A percentile compares a stretch with the other conserved stretches of the same genome.
These are phyloP conservation scores for Philypnodon macrostomus DNA, from an alignment of 2,797 vertebrate species.

Conservation along the genomic window DNA sequence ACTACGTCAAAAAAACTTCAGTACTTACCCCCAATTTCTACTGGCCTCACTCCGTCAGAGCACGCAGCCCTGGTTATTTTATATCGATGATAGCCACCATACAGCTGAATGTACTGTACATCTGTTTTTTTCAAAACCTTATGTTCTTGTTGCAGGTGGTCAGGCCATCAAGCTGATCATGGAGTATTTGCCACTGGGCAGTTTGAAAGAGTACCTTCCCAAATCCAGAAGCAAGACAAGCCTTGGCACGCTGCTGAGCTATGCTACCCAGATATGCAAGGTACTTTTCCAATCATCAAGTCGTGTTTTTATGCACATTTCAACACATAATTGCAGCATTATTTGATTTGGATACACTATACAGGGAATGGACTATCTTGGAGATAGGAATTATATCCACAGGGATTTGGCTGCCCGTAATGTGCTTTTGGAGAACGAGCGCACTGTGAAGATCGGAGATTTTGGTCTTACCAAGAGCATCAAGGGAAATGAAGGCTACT, in stretches of 20 bases:
- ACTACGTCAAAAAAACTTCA: too few relatives aligned
- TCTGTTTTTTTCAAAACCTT: background rate
- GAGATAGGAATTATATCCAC: slow-evolving; percentile 91
- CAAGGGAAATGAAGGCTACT: slow-evolving; percentile 93
- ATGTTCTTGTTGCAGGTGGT: slow-evolving; percentile 76
- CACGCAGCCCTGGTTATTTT: too few relatives aligned
- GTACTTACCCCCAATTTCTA: too few relatives aligned
- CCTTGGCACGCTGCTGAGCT: slow-evolving; percentile 86
- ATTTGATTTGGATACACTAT: too few relatives aligned
- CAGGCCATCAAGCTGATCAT: slow-evolving; percentile 94
- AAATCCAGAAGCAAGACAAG: slow-evolving; percentile 84
- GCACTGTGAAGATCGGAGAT: slow-evolving; percentile 94
- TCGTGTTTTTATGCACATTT: too few relatives aligned
- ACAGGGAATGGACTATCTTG: slow-evolving; percentile 96
- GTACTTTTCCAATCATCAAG: too few relatives aligned
- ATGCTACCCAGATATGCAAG: slow-evolving; percentile 91
- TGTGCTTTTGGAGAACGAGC: slow-evolving; percentile 92
- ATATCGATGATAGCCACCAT: too few relatives aligned
- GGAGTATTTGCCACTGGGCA: slow-evolving; percentile 95
- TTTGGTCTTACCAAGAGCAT: slow-evolving; percentile 97
- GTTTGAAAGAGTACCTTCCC: slow-evolving; percentile 94
- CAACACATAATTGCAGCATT: too few relatives aligned
- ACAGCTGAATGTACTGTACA: too few relatives aligned
- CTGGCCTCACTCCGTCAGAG: too few relatives aligned
- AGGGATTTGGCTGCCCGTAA: slow-evolving; percentile 94